Base-by-base conservation (phyloP, 1,140 invertebrate species). In the Saccostrea glomerata region DNA sequence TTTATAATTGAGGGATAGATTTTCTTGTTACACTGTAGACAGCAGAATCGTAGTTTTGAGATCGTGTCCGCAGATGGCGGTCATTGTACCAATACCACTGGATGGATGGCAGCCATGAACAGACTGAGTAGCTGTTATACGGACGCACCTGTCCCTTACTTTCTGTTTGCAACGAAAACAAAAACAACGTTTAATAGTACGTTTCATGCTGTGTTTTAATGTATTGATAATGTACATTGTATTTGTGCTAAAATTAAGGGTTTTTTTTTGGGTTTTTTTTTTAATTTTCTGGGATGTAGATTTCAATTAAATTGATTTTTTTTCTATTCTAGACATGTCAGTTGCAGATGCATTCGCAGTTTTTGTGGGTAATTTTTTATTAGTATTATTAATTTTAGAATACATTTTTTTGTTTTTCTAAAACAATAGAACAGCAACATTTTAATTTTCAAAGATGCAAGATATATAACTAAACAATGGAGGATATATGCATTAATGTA, bases 271-370 rank as follows among this genome's bases (percentile, higher is more conserved):
- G n/a, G n/a, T n/a, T n/a, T n/a, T 2, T 17, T 17, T 15, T 6
- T 13, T 58, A 58, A 58, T 2, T 58, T 4, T 58, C 56, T 58
- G 56, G 11, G 15, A 47, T 47, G 47, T 47, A 47, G 47, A 15
- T 60, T 60, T 60, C 20, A 60, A 60, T 63, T 20, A 60, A 60
- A 15, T 20, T 73, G 13, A 23, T 55, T 55, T 54, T 9, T 55
- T 17, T 55, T 23, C 17, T 84, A 17, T 83, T 84, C 4, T 56
- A 84, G 82, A 84, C 25, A 84, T 56, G 54, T 23, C 36, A 9
- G 84, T 85, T n/a, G 55, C 84, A 58, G 84, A 85, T 30, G n/a
- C 84, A n/a, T 85, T 85, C n/a, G 84, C 30, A 17, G 30, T 85
- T 36, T 66, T 85, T 85, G 84, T 60, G 13, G 84, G 84, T 85